Conservation (phyloP, 1,140 invertebrate genomes). For the Hyles euphorbiae region DNA sequence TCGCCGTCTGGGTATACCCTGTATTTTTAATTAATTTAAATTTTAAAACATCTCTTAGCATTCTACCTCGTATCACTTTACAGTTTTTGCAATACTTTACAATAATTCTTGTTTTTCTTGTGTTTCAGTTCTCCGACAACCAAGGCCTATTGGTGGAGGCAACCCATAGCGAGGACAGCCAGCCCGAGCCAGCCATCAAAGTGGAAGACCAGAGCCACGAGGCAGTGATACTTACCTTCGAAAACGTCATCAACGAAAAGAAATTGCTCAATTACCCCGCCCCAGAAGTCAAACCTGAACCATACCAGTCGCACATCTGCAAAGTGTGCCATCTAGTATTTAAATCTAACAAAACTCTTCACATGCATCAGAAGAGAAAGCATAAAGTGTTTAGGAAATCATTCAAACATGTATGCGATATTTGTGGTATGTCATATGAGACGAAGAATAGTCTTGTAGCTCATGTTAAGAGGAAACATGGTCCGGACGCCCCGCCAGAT, state of each 20-base stretch:
- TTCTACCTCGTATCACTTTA: too few species aligned
- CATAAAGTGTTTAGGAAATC: constrained; percentile 51
- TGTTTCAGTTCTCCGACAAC: constrained; percentile 56
- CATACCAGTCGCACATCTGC: constrained; percentile 38
- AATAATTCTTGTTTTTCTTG: background rate
- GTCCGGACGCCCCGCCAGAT: constrained; percentile 41
- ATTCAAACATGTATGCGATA: constrained; percentile 57
- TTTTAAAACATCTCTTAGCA: too few species aligned
- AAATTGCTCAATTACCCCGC: constrained; percentile 25
- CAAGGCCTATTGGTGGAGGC: constrained; percentile 45
- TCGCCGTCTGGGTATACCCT: too few species aligned
- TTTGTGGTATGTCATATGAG: constrained; percentile 61
- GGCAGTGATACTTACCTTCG: constrained; percentile 52
- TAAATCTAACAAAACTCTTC: constrained; percentile 49
- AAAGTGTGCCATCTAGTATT: constrained; percentile 67
- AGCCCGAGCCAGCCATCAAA: constrained; percentile 46
- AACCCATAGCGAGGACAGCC: constrained; percentile 47
- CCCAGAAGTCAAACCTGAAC: constrained; percentile 8
- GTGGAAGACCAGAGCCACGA: constrained; percentile 50
- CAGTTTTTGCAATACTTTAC: too few species aligned
- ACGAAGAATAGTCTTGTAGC: constrained; percentile 57
- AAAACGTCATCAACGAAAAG: constrained; percentile 51
- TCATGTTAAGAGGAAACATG: constrained; percentile 64
- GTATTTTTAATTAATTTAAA: too few species aligned
- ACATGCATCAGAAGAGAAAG: constrained; percentile 59